Percentiles rank a stretch among this genome's conserved stretches.
Conservation (phyloP, 2,113 vertebrate genomes). For the Saiga tatarica region DNA sequence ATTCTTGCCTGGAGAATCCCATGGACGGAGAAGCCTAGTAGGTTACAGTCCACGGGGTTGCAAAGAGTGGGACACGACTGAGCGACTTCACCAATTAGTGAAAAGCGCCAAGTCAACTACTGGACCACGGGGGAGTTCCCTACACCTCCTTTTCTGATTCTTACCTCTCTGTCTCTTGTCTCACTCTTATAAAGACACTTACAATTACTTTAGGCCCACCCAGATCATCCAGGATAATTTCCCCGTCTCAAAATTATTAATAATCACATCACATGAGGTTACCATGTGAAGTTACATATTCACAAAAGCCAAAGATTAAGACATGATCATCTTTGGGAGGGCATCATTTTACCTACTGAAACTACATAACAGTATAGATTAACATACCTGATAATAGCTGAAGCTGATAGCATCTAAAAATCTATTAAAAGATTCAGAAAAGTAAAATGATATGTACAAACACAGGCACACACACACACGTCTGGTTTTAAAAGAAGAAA, state of each 20-base stretch:
- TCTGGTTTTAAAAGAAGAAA: not conserved
- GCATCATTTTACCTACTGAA: not conserved
- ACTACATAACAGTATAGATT: not conserved
- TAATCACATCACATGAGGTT: not conserved
- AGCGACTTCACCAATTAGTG: not conserved
- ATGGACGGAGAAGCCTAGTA: no score
- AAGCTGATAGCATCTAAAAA: not conserved
- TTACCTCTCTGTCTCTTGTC: not conserved
- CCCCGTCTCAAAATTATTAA: not conserved
- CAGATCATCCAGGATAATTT: not conserved
- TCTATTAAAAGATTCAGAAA: not conserved
- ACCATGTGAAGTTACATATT: not conserved
- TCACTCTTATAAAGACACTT: not conserved
- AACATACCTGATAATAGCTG: not conserved
- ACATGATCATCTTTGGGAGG: not conserved
- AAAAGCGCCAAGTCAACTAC: not conserved
- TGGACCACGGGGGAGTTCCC: not conserved
- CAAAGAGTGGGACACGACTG: no score
- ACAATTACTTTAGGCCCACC: not conserved
- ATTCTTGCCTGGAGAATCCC: no score
- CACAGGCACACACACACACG: not conserved
- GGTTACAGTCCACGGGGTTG: no score
- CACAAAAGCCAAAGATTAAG: not conserved
- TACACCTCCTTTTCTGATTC: not conserved
- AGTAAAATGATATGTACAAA: not conserved